Evolutionary conservation across 2,888 invertebrate genomes (phyloP).

Genomic region (Argyresthia albistria): DNA sequence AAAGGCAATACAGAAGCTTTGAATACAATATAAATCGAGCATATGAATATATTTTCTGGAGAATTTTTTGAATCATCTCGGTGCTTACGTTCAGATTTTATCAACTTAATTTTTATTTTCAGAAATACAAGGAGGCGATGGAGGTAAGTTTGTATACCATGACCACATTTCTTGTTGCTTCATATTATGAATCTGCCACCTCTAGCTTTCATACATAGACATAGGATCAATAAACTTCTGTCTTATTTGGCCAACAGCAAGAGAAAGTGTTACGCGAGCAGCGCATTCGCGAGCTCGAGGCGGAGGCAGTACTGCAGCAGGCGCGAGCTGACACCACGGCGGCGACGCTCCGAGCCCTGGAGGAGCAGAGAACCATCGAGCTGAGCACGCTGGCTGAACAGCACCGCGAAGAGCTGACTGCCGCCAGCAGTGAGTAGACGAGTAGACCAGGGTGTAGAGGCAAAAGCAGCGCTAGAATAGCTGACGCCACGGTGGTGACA

Average conservation of each 20-base stretch:
- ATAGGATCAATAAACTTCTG: no score
- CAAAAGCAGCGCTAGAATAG: slow-evolving; percentile 8
- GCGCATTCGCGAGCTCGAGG: slow-evolving; percentile 60
- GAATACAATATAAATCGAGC: no score
- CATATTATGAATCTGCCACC: no score
- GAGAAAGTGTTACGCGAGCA: slow-evolving; percentile 59
- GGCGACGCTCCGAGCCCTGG: slow-evolving; percentile 36
- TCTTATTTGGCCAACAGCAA: slow-evolving; percentile 20
- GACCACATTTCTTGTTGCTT: background rate
- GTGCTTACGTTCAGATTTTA: no score
- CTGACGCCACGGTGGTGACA: slow-evolving; percentile 8
- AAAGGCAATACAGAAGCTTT: no score
- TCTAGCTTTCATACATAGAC: no score
- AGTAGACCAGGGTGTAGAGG: background rate
- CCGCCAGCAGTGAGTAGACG: slow-evolving; percentile 48
- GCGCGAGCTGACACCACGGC: slow-evolving; percentile 52
- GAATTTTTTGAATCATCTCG: no score
- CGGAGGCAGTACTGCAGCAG: slow-evolving; percentile 42
- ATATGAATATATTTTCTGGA: no score
- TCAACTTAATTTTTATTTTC: slow-evolving; percentile 23
- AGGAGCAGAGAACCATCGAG: slow-evolving; percentile 46
- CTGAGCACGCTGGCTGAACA: slow-evolving; percentile 38
- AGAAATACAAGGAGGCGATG: slow-evolving; percentile 66
- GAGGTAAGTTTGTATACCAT: slow-evolving; percentile 35
- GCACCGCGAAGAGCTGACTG: slow-evolving; percentile 55